Conservation (phyloP, 2,797 vertebrate genomes). For the Urocyon cinereoargenteus region DNA sequence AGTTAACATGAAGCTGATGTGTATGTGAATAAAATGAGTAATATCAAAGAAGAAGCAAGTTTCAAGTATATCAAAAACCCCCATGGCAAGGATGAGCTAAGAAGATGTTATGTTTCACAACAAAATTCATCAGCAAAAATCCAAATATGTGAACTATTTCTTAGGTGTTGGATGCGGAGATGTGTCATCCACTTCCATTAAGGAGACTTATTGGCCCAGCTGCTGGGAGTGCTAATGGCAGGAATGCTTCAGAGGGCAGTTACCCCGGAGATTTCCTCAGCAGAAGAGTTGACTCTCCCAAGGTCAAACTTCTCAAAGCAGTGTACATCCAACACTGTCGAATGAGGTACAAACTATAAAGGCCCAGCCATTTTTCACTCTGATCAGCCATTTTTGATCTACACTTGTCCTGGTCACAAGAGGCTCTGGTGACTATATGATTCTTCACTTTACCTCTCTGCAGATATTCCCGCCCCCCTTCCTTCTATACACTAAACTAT, state of each 20-base stretch:
- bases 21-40: conserved; percentile 1
- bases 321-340: neutral
- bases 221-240: neutral
- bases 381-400: neutral
- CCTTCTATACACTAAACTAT: neutral
- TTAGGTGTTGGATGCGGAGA: neutral
- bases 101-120: neutral
- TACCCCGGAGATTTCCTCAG: accelerated
- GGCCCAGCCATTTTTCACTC: neutral
- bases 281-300: neutral
- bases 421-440: accelerated
- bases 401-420: neutral
- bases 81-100: neutral
- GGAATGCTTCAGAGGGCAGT: neutral
- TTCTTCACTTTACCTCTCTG: accelerated
- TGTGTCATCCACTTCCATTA: accelerated
- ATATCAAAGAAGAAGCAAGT: neutral
- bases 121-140: neutral
- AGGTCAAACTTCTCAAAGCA: neutral
- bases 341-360: neutral
- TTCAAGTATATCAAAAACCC: neutral
- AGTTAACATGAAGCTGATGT: neutral
- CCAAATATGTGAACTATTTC: neutral
- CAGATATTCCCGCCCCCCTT: neutral
- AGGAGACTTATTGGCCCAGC: accelerated